These are phyloP conservation scores for Theristicus caerulescens DNA, from an alignment of 2,113 vertebrate genomes.

Conservation along the genomic window DNA sequence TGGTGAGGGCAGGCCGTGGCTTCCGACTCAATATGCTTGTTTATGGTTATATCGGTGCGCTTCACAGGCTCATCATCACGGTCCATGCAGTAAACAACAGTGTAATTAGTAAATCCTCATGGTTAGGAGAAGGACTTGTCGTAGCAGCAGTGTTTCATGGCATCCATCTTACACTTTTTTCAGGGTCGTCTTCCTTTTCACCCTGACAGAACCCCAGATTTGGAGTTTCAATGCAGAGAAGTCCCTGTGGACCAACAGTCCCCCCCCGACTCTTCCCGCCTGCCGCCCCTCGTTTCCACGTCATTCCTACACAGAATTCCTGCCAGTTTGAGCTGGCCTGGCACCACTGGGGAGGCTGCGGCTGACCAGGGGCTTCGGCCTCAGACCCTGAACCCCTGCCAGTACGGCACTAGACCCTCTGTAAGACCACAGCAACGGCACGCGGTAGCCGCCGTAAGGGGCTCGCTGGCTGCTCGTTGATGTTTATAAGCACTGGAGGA, in stretches of 20 bases:
- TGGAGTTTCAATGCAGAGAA: neutral
- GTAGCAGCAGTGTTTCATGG: neutral
- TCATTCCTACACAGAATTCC: neutral
- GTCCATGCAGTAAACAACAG: neutral
- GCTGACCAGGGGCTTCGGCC: neutral
- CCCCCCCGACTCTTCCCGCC: neutral
- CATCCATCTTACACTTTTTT: neutral
- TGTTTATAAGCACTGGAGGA: neutral
- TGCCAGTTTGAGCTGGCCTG: neutral
- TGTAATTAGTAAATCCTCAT: neutral
- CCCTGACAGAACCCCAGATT: neutral
- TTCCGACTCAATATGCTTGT: neutral
- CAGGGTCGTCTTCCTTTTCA: neutral
- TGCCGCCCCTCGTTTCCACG: accelerated
- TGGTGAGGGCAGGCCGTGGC: neutral
- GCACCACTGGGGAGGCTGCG: accelerated
- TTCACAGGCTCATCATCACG: neutral
- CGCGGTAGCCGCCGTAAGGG: accelerated
- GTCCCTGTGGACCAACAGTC: neutral
- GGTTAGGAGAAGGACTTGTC: neutral
- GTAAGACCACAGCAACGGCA: neutral
- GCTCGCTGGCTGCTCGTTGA: neutral
- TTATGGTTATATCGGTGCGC: too few species aligned
- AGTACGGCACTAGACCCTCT: accelerated
- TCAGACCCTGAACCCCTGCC: neutral